These are phyloP conservation scores for Tonatia bakeri DNA, from an alignment of 2,113 vertebrate genomes.

Conservation along the genomic window DNA sequence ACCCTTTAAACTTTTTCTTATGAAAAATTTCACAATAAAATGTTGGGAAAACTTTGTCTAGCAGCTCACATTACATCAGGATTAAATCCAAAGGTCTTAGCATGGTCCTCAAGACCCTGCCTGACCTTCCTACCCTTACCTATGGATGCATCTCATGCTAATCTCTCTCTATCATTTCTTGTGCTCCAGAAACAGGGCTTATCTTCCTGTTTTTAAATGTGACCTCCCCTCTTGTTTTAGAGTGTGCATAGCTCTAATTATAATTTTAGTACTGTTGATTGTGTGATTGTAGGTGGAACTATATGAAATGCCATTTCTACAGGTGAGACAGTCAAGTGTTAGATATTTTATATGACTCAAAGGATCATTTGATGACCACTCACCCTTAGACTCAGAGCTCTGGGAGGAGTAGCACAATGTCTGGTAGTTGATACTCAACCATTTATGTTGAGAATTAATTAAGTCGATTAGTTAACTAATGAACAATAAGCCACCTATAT, in stretches of 20 bases:
- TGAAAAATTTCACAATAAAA: not conserved
- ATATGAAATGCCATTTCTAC: not conserved
- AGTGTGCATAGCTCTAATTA: not conserved
- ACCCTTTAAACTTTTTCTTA: not conserved
- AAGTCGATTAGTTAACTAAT: not conserved
- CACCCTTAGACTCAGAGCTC: not conserved
- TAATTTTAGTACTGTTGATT: not conserved
- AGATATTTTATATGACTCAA: not conserved
- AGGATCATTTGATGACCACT: not conserved
- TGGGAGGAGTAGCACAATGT: not conserved
- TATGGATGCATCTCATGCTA: rapidly evolving
- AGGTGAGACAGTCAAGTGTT: not conserved
- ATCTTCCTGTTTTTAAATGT: not conserved
- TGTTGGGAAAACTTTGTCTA: not conserved
- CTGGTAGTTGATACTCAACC: not conserved
- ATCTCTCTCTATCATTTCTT: not conserved
- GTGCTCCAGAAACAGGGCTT: not conserved
- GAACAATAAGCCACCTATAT: not conserved
- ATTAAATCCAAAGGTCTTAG: not conserved
- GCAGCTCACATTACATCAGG: not conserved
- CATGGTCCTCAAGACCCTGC: not conserved
- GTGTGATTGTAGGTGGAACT: not conserved
- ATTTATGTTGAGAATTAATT: not conserved
- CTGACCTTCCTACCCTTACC: not conserved
- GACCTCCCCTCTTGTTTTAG: not conserved